Conservation (phyloP, 2,888 invertebrate species). For the Trimorus sp. region DNA sequence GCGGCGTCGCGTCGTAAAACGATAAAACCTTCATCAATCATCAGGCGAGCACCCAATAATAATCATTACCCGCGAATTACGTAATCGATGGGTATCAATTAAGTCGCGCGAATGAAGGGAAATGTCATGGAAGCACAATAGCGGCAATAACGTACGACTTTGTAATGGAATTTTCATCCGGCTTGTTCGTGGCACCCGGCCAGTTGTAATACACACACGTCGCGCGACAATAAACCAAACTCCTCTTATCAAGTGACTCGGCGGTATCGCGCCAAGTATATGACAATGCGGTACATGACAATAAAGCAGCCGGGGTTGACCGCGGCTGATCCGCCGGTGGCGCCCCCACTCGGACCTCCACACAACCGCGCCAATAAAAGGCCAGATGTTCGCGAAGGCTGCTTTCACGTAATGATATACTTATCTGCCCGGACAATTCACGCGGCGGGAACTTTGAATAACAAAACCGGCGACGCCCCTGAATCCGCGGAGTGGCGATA, state of each 20-base stretch:
- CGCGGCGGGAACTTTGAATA: slow-evolving; percentile 27
- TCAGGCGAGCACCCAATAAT: slow-evolving; percentile 13
- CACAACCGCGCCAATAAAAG: slow-evolving; percentile 34
- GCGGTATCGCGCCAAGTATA: slow-evolving; percentile 50
- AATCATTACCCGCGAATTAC: slow-evolving; percentile 37
- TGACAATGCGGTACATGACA: slow-evolving; percentile 52
- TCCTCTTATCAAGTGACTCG: slow-evolving; percentile 53
- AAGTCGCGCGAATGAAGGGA: slow-evolving; percentile 33
- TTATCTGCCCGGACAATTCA: slow-evolving; percentile 41
- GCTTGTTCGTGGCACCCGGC: slow-evolving; percentile 48
- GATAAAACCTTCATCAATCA: slow-evolving; percentile 30
- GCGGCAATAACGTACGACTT: slow-evolving; percentile 55
- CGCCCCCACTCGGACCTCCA: slow-evolving; percentile 11
- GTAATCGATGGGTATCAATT: slow-evolving; percentile 51
- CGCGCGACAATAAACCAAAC: slow-evolving; percentile 51
- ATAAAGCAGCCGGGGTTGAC: slow-evolving; percentile 48
- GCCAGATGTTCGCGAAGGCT: slow-evolving; percentile 44
- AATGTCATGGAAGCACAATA: slow-evolving; percentile 47
- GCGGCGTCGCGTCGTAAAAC: not conserved
- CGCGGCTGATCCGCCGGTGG: slow-evolving; percentile 21
- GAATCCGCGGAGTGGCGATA: not conserved
- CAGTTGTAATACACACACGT: slow-evolving; percentile 55
- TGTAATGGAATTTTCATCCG: slow-evolving; percentile 60
- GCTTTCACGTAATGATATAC: slow-evolving; percentile 43
- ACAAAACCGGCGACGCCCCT: slow-evolving; percentile 21